These are phyloP conservation scores for Charanyca ferruginea DNA, from an alignment of 2,888 invertebrate genomes.

Conservation along the genomic window DNA sequence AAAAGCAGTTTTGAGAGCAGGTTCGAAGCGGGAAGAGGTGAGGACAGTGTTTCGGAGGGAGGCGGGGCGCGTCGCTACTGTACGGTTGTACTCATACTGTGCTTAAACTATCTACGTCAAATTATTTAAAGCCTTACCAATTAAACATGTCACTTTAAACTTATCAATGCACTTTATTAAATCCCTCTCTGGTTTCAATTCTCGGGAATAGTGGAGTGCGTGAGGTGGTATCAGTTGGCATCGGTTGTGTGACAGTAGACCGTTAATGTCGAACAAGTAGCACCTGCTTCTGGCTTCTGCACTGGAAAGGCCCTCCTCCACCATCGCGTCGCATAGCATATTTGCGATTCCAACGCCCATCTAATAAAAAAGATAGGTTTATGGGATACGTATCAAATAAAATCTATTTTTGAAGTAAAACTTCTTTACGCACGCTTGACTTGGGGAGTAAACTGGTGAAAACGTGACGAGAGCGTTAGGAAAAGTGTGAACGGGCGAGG, in stretches of 20 bases:
- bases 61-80: too few relatives aligned
- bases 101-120: too few relatives aligned
- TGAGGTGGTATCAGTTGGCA: conserved; percentile 92
- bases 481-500: too few relatives aligned
- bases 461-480: too few relatives aligned
- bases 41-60: too few relatives aligned
- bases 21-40: too few relatives aligned
- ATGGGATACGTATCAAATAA: too few relatives aligned
- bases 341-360: conserved; percentile 97
- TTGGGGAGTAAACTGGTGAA: too few relatives aligned
- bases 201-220: conserved; percentile 93
- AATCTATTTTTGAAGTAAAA: too few relatives aligned
- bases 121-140: conserved; percentile 91
- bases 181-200: conserved; percentile 93
- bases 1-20: too few relatives aligned
- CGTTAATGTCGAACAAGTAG: conserved; percentile 98
- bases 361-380: conserved; percentile 80
- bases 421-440: too few relatives aligned
- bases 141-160: conserved; percentile 95
- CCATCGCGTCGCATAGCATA: conserved; percentile 96
- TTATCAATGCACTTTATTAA: conserved; percentile 94
- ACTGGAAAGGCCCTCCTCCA: conserved; percentile 88
- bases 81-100: too few relatives aligned
- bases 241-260: conserved; percentile 93
- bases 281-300: conserved; percentile 95